Evolutionary conservation across 2,888 invertebrate species (phyloP).

Genomic region (Cryptus viduatorius): DNA sequence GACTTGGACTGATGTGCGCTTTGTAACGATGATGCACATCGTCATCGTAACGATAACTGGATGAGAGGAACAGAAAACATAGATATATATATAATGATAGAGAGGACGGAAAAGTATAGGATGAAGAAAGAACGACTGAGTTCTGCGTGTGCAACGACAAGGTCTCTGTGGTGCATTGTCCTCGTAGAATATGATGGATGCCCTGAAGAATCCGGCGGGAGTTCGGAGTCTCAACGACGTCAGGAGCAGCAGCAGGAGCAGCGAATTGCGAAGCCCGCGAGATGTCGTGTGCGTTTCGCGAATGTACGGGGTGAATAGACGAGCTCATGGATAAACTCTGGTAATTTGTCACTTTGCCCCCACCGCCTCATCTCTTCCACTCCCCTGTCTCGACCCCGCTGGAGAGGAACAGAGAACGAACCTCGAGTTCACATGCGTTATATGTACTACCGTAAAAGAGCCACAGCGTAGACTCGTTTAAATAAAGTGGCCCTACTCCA

Average conservation of each 20-base stretch:
- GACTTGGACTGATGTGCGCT: neutral
- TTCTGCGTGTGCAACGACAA: slow-evolving; percentile 31
- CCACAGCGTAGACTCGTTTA: slow-evolving; percentile 52
- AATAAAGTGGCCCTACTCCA: slow-evolving; percentile 61
- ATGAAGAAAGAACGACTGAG: slow-evolving; percentile 44
- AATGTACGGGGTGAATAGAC: slow-evolving; percentile 51
- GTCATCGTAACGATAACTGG: slow-evolving; percentile 38
- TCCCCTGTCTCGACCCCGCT: slow-evolving; percentile 47
- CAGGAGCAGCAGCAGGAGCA: slow-evolving; percentile 36
- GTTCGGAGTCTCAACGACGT: slow-evolving; percentile 48
- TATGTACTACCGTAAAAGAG: slow-evolving; percentile 2
- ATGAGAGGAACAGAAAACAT: slow-evolving; percentile 32
- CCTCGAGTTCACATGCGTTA: slow-evolving; percentile 17
- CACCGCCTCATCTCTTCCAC: too few relatives aligned
- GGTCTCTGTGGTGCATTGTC: slow-evolving; percentile 42
- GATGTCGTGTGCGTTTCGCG: slow-evolving; percentile 56
- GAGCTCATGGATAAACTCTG: slow-evolving; percentile 62
- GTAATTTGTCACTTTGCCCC: slow-evolving; percentile 66
- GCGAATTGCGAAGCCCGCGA: slow-evolving; percentile 29
- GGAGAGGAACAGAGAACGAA: slow-evolving; percentile 30
- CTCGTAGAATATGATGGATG: slow-evolving; percentile 58
- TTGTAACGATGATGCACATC: slow-evolving; percentile 20
- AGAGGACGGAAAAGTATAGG: slow-evolving; percentile 1
- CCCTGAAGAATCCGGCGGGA: slow-evolving; percentile 37
- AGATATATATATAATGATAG: neutral